Evolutionary conservation across 2,113 vertebrate genomes (phyloP), one percentile per base, ranked within the genome.

Genomic region (Tauraco erythrolophus): DNA sequence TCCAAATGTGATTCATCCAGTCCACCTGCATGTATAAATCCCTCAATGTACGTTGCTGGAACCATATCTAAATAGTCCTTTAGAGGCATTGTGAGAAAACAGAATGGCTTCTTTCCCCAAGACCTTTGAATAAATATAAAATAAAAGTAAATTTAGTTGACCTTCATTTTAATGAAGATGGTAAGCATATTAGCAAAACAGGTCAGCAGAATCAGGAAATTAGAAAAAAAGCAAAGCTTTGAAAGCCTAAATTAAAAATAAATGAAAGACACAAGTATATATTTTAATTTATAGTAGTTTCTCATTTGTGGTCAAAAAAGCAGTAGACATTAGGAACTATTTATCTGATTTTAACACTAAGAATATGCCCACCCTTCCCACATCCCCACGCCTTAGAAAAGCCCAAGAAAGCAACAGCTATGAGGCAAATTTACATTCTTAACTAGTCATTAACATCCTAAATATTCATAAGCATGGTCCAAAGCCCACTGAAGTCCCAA

Each of bases 161-260:
- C 24, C 71, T 71, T 92, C 33, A 65, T 75, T 94, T 94, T 87
- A 86, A 87, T 41, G 53, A 91, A 87, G 46, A 68, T 78, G 24
- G 64, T 60, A 87, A 84, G 83, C 33, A 30, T 83, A 60, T 78
- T 75, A 87, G 64, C 35, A 94, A 94, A 96, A 93, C 37, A 88
- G 88, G 93, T 95, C 89, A 95, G 22, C 43, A 84, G 51, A 92
- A 96, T 35, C 39, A 57, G 56, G 39, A 93, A 95, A 94, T 54
- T 27, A 37, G 21, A 2, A 39, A 77, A 81, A 56, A 58, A 13
- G 13, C 17, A 81, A 88, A 78, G 71, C 58, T 96, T 84, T 68
- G 83, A 89, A 95, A 81, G 30, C 7, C 19, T 91, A 89, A 84
- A 94, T 92, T 95, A 94, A 97, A 96, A 92, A 95, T 75, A 91